Percentiles rank a stretch among this genome's conserved stretches.
These are phyloP conservation scores for Heterodera schachtii DNA, from an alignment of 1,140 invertebrate genomes.

Conservation along the genomic window DNA sequence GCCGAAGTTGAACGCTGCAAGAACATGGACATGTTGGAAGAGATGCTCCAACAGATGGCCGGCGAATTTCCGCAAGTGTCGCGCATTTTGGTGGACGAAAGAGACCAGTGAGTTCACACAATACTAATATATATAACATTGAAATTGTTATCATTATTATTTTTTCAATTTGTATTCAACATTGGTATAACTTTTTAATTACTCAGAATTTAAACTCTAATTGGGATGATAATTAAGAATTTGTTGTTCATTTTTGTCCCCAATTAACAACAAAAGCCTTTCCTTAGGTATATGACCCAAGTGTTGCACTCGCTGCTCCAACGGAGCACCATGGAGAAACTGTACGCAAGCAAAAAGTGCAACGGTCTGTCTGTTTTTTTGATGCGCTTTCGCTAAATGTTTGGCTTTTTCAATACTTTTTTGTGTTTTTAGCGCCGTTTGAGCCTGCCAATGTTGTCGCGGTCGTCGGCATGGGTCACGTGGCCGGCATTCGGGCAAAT, in stretches of 20 bases:
- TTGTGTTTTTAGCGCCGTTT: slow-evolving; percentile 39
- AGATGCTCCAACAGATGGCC: slow-evolving; percentile 85
- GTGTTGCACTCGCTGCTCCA: slow-evolving; percentile 53
- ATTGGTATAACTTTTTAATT: no score
- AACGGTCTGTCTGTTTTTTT: slow-evolving; percentile 37
- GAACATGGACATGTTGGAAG: slow-evolving; percentile 83
- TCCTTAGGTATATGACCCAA: slow-evolving; percentile 41
- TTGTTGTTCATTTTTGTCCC: no score
- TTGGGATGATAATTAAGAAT: no score
- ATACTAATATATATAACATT: no score
- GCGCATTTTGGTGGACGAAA: slow-evolving; percentile 87
- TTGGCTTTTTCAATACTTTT: not conserved
- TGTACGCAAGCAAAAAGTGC: slow-evolving; percentile 45
- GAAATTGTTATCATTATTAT: not conserved
- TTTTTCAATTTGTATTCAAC: not conserved
- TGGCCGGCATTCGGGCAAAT: slow-evolving; percentile 54
- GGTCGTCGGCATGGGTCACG: slow-evolving; percentile 64
- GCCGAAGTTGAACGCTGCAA: slow-evolving; percentile 57
- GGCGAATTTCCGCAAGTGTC: slow-evolving; percentile 86
- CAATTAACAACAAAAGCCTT: no score
- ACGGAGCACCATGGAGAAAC: slow-evolving; percentile 49
- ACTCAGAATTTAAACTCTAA: not conserved
- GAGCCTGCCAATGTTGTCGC: slow-evolving; percentile 60
- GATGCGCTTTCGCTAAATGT: not conserved
- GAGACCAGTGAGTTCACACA: slow-evolving; percentile 72